These are phyloP conservation scores for Patella caerulea DNA, from an alignment of 2,888 invertebrate species.

Conservation along the genomic window DNA sequence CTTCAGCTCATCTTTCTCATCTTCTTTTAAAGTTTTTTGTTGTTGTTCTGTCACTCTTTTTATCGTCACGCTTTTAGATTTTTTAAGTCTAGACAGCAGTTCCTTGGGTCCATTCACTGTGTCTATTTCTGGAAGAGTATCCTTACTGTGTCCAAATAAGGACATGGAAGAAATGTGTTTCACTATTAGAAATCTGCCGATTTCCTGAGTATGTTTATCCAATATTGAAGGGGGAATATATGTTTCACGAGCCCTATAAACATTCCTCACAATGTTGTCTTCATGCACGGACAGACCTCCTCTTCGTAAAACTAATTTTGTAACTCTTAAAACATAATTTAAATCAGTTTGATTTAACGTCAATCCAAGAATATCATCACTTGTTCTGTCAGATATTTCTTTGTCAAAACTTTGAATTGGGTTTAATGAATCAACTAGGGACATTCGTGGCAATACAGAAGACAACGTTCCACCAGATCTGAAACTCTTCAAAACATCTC, in stretches of 20 bases:
- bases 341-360: constrained; percentile 17
- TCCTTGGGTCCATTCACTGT: too few species aligned
- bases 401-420: too few species aligned
- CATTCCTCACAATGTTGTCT: constrained; percentile 20
- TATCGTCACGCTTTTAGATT: neutral
- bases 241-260: constrained; percentile 18
- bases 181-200: constrained; percentile 27
- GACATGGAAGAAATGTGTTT: constrained; percentile 11
- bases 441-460: too few species aligned
- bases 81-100: too few species aligned
- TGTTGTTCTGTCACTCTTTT: constrained; percentile 14
- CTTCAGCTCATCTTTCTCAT: constrained; percentile 24
- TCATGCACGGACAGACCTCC: constrained; percentile 16
- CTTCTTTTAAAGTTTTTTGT: constrained; percentile 17
- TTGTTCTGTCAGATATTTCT: too few species aligned
- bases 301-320: constrained; percentile 21
- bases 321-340: constrained; percentile 22
- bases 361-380: too few species aligned
- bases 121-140: too few species aligned
- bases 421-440: too few species aligned
- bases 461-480: too few species aligned
- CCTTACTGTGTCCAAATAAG: neutral
- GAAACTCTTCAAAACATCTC: constrained; percentile 26
- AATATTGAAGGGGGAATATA: constrained; percentile 12
- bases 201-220: constrained; percentile 18